Evolutionary conservation across 2,888 invertebrate genomes (phyloP).

Genomic region (Trichogramma evanescens): DNA sequence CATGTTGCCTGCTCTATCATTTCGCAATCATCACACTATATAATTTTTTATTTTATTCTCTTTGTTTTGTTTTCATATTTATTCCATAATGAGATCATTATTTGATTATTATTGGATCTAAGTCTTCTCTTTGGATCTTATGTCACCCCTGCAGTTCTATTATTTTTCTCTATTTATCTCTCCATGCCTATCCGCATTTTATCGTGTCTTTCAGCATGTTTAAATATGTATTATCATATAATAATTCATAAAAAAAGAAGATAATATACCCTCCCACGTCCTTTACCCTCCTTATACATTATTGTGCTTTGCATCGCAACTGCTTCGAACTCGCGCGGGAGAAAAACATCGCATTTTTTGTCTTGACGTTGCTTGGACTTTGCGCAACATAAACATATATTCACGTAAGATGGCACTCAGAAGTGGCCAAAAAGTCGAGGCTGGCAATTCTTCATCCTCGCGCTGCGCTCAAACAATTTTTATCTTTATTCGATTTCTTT

Average conservation of each 20-base stretch:
- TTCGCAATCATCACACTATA: conserved; percentile 31
- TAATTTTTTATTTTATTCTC: conserved; percentile 37
- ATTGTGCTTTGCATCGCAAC: too few relatives aligned
- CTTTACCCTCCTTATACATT: not conserved
- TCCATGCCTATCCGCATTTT: not conserved
- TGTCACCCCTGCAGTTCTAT: conserved; percentile 9
- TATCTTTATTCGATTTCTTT: not conserved
- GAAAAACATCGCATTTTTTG: too few relatives aligned
- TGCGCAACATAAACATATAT: not conserved
- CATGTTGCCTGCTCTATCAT: conserved; percentile 20
- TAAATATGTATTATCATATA: not conserved
- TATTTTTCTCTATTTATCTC: not conserved
- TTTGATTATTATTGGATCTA: conserved; percentile 46
- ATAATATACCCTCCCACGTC: not conserved
- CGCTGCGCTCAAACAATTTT: conserved; percentile 8
- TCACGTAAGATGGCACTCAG: not conserved
- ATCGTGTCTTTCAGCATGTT: not conserved
- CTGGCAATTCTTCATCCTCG: conserved; percentile 5
- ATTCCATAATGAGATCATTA: conserved; percentile 47
- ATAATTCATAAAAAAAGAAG: not conserved
- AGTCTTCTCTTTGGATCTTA: conserved; percentile 48
- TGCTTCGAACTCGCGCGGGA: too few relatives aligned
- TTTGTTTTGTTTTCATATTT: conserved; percentile 32
- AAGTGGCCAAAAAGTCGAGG: not conserved
- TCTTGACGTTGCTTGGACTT: not conserved